Percentiles rank a stretch among this genome's conserved stretches.
These are phyloP conservation scores for Aromia moschata DNA, from an alignment of 2,888 invertebrate genomes.

Conservation along the genomic window DNA sequence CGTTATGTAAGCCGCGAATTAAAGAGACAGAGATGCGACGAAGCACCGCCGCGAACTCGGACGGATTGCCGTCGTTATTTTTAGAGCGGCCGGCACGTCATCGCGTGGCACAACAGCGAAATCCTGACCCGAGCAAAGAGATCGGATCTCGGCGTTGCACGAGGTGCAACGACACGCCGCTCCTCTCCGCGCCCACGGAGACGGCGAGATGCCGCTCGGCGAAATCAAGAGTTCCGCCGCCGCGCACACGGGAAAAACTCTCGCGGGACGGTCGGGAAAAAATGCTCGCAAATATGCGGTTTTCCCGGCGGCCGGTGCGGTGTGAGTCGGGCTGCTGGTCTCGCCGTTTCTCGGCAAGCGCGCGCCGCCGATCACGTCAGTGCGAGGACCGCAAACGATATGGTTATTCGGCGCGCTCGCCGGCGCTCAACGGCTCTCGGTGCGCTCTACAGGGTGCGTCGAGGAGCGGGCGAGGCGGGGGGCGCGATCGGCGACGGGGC, in stretches of 20 bases:
- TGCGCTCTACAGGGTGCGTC: too few species aligned
- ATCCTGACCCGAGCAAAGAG: constrained; percentile 30
- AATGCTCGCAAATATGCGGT: constrained; percentile 27
- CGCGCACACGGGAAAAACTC: constrained; percentile 35
- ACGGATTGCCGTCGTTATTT: constrained; percentile 15
- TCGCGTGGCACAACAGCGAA: constrained; percentile 27
- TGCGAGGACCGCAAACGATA: constrained; percentile 21
- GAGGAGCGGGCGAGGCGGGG: too few species aligned
- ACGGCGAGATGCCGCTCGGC: not conserved
- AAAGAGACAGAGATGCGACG: constrained; percentile 13
- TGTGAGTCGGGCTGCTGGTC: constrained; percentile 19
- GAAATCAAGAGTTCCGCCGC: constrained; percentile 21
- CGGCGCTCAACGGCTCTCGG: constrained; percentile 16
- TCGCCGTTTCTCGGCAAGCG: constrained; percentile 17
- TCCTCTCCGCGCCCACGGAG: constrained; percentile 11
- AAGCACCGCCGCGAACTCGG: too few species aligned
- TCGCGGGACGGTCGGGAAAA: constrained; percentile 20
- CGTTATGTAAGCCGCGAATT: constrained; percentile 25
- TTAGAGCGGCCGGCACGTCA: constrained; percentile 26
- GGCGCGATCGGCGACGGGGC: too few species aligned
- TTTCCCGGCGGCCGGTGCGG: constrained; percentile 17
- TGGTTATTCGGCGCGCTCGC: constrained; percentile 12
- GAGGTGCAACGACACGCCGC: constrained; percentile 57
- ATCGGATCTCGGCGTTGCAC: constrained; percentile 47
- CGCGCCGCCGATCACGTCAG: constrained; percentile 2